Percentiles rank a stretch among this genome's conserved stretches.
phyloP scores from a whole-genome alignment of 2,888 invertebrate genomes.

The Ceriagrion tenellum region DNA sequence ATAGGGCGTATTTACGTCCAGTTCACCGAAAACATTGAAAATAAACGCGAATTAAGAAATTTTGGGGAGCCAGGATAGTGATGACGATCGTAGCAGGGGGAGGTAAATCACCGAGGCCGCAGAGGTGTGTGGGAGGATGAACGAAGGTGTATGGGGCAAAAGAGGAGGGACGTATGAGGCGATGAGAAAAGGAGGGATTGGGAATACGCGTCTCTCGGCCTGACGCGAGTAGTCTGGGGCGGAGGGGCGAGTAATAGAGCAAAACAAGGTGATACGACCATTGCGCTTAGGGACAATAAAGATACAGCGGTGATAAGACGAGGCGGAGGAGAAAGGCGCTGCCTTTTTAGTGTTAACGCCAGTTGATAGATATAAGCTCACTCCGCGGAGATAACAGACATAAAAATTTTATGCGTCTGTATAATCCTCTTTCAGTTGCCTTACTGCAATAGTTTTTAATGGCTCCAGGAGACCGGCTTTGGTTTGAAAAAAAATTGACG shows the following conservation, averaged over 20 bases:
- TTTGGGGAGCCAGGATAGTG: too few relatives aligned
- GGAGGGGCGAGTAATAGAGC: slow-evolving; percentile 22
- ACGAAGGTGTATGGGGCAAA: background rate
- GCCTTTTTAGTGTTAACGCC: slow-evolving; percentile 65
- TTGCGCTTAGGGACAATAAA: slow-evolving; percentile 58
- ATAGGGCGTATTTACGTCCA: too few relatives aligned
- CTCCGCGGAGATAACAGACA: slow-evolving; percentile 20
- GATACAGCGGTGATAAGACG: slow-evolving; percentile 53
- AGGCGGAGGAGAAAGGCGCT: slow-evolving; percentile 45
- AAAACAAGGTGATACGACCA: slow-evolving; percentile 65
- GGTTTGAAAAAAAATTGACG: slow-evolving; percentile 29
- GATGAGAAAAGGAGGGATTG: background rate
- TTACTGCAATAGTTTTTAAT: slow-evolving; percentile 62
- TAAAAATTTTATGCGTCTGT: slow-evolving; percentile 65
- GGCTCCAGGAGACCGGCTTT: slow-evolving; percentile 34
- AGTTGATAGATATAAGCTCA: slow-evolving; percentile 65
- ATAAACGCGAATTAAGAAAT: too few relatives aligned
- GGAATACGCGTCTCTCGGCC: slow-evolving; percentile 27
- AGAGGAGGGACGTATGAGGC: background rate
- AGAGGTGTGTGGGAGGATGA: background rate
- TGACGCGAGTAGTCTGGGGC: slow-evolving; percentile 45
- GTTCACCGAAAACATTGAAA: too few relatives aligned
- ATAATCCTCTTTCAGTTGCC: slow-evolving; percentile 60
- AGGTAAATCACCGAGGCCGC: background rate
- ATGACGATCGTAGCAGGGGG: background rate